Percentiles rank a stretch among this genome's conserved stretches.
These are phyloP conservation scores for Petrolisthes manimaculis DNA, from an alignment of 2,888 invertebrate species.

Conservation along the genomic window DNA sequence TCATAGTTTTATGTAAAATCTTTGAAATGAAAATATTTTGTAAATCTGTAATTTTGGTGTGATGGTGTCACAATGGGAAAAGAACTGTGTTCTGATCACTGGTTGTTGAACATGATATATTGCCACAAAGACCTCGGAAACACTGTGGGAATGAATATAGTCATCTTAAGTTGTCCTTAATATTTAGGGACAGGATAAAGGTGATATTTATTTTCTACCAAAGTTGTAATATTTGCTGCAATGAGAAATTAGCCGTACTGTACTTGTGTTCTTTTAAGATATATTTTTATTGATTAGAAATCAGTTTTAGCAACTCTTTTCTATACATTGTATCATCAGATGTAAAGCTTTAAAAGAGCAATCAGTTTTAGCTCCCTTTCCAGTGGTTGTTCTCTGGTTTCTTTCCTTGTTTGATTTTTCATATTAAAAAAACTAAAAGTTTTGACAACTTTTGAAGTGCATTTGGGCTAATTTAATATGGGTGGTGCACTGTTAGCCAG, in stretches of 20 bases:
- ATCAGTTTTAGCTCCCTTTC: neutral
- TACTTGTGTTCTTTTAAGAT: too few relatives aligned
- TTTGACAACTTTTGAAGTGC: constrained; percentile 13
- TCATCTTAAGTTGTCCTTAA: neutral
- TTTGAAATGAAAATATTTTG: too few relatives aligned
- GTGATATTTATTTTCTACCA: constrained; percentile 14
- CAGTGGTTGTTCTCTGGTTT: neutral
- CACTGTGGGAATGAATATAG: neutral
- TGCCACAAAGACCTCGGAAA: neutral
- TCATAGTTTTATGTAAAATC: too few relatives aligned
- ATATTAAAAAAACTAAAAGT: neutral
- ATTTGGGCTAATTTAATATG: constrained; percentile 7
- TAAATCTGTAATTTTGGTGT: too few relatives aligned
- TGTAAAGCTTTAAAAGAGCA: constrained; percentile 8
- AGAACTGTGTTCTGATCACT: too few relatives aligned
- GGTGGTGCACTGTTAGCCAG: neutral
- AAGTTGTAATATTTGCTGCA: constrained; percentile 15
- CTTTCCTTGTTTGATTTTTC: constrained; percentile 4
- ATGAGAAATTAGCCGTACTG: neutral
- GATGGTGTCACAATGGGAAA: too few relatives aligned
- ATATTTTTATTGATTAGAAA: constrained; percentile 17
- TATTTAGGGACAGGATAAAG: neutral
- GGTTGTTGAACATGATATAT: neutral
- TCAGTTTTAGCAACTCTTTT: constrained; percentile 8
- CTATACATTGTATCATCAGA: constrained; percentile 1